A percentile compares a stretch with the other conserved stretches of the same genome.
phyloP scores from a whole-genome alignment of 2,888 invertebrate genomes.

The Caenorhabditis becei region DNA sequence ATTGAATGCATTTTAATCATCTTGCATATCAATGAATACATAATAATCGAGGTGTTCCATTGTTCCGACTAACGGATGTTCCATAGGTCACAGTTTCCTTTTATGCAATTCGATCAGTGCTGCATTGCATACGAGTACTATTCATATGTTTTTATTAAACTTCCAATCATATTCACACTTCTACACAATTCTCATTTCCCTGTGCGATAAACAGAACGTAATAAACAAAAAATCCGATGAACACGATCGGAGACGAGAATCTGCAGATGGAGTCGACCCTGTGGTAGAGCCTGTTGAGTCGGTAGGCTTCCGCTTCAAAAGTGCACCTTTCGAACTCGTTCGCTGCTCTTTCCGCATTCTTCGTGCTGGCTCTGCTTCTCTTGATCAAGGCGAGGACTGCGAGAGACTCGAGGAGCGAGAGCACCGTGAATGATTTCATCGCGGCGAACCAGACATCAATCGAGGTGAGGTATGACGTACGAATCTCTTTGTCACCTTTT shows the following conservation, averaged over 20 bases:
- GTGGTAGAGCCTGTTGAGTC: constrained; percentile 74
- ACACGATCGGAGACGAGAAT: constrained; percentile 66
- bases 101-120: too few relatives aligned
- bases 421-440: constrained; percentile 77
- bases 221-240: constrained; percentile 76
- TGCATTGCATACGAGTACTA: not conserved
- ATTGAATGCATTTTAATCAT: too few relatives aligned
- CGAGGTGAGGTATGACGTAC: constrained; percentile 78
- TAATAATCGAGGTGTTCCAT: too few relatives aligned
- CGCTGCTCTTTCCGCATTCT: constrained; percentile 74
- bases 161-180: constrained; percentile 15
- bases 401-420: constrained; percentile 78
- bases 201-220: constrained; percentile 78
- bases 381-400: constrained; percentile 79
- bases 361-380: constrained; percentile 77
- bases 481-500: constrained; percentile 77
- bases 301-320: constrained; percentile 67
- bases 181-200: constrained; percentile 71
- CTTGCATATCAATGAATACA: too few relatives aligned
- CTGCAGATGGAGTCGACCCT: constrained; percentile 73
- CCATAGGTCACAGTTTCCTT: too few relatives aligned
- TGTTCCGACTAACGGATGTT: too few relatives aligned
- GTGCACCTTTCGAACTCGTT: constrained; percentile 75
- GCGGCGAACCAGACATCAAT: constrained; percentile 80
- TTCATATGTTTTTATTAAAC: not conserved